Conservation (phyloP, 2,888 invertebrate species). For the Drosophila kuntzei region DNA sequence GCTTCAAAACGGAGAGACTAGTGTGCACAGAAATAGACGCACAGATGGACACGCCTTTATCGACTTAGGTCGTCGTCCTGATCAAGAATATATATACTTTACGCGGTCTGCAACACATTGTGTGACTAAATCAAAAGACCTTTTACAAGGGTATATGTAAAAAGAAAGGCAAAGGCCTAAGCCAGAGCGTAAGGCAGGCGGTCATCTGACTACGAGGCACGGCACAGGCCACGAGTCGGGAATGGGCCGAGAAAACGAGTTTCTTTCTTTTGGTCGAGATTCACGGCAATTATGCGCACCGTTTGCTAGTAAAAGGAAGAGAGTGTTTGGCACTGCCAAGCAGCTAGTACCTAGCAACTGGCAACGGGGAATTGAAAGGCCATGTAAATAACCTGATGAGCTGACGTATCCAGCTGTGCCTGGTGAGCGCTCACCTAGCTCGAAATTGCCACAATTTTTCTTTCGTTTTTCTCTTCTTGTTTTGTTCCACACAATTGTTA, state of each 20-base stretch:
- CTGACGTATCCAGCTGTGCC: slow-evolving; percentile 73
- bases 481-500: slow-evolving; percentile 48
- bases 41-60: not conserved
- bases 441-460: slow-evolving; percentile 65
- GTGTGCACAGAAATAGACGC: not conserved
- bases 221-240: slow-evolving; percentile 17
- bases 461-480: slow-evolving; percentile 26
- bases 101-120: not conserved
- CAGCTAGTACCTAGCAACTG: slow-evolving; percentile 21
- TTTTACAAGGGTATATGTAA: not conserved
- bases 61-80: not conserved
- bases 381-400: slow-evolving; percentile 78
- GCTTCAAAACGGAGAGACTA: not conserved
- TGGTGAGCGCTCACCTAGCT: slow-evolving; percentile 44
- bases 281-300: slow-evolving; percentile 75
- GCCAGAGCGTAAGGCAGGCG: slow-evolving; percentile 26
- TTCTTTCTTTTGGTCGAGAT: slow-evolving; percentile 68
- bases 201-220: slow-evolving; percentile 39
- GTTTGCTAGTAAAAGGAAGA: slow-evolving; percentile 78
- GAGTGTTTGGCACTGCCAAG: slow-evolving; percentile 69
- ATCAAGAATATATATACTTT: not conserved
- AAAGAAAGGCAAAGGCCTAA: slow-evolving; percentile 37
- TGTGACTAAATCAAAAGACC: not conserved
- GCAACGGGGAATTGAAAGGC: slow-evolving; percentile 76
- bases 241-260: slow-evolving; percentile 50